phyloP scores from a whole-genome alignment of 2,113 vertebrate genomes.

The Cochlearius cochlearius region DNA sequence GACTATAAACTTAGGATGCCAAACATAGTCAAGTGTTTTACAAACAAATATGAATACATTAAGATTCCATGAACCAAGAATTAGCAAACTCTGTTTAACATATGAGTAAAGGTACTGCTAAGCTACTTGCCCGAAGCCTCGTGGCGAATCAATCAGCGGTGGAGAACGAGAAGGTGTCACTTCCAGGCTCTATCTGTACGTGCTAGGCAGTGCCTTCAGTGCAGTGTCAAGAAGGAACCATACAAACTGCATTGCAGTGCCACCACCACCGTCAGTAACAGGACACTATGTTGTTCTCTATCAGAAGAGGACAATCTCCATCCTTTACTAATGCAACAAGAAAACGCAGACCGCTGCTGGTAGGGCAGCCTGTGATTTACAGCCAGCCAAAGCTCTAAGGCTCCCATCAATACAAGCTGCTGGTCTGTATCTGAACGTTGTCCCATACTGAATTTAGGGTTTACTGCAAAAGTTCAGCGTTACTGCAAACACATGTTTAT shows the following conservation, averaged over 20 bases:
- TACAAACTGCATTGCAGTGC: not conserved
- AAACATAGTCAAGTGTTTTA: not conserved
- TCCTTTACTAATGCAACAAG: not conserved
- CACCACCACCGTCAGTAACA: not conserved
- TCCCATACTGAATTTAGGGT: accelerated
- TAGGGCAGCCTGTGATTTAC: not conserved
- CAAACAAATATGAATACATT: not conserved
- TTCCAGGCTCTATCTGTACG: not conserved
- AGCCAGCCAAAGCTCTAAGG: not conserved
- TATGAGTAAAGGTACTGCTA: not conserved
- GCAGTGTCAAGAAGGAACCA: not conserved
- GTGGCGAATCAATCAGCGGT: accelerated
- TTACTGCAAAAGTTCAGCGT: not conserved
- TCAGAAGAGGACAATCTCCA: not conserved
- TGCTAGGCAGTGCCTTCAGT: not conserved
- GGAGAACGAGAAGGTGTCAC: not conserved
- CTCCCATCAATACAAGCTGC: not conserved
- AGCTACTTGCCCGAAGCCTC: not conserved
- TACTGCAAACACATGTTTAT: not conserved
- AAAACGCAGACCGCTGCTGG: accelerated
- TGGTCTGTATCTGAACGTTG: not conserved
- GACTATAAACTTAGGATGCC: not conserved
- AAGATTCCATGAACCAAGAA: not conserved
- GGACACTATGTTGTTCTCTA: not conserved
- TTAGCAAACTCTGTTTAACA: not conserved